phyloP scores from a whole-genome alignment of 2,888 invertebrate species.

The Melinaea menophilus region DNA sequence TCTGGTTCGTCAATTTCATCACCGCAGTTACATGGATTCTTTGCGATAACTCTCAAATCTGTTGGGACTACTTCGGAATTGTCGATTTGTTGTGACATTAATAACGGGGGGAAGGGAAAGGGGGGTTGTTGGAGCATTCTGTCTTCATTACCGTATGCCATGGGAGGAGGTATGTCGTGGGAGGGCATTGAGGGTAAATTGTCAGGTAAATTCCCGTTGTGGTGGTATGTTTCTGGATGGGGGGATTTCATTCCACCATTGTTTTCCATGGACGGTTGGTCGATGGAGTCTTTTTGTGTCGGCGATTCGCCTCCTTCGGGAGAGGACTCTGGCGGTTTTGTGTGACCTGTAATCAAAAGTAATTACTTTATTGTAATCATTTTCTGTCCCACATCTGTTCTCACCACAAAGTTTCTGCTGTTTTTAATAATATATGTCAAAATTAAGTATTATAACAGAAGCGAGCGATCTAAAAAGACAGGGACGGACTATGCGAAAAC shows the following conservation, averaged over 20 bases:
- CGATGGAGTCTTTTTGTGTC: conserved; percentile 63
- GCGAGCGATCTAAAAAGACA: too few species aligned
- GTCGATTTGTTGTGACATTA: conserved; percentile 56
- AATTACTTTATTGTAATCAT: neutral
- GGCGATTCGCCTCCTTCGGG: conserved; percentile 67
- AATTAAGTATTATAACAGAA: too few species aligned
- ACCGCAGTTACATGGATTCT: conserved; percentile 55
- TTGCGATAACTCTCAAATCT: conserved; percentile 62
- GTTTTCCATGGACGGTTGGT: conserved; percentile 53
- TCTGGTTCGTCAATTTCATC: conserved; percentile 57
- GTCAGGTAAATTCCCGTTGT: conserved; percentile 51
- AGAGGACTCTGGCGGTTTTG: conserved; percentile 68
- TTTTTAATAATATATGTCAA: too few species aligned
- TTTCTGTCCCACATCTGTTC: neutral
- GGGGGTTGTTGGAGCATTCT: conserved; percentile 58
- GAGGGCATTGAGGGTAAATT: conserved; percentile 40
- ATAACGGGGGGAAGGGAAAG: conserved; percentile 58
- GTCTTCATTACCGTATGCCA: conserved; percentile 54
- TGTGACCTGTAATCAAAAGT: conserved; percentile 51
- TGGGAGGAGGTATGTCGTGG: conserved; percentile 56
- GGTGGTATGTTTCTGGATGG: conserved; percentile 59
- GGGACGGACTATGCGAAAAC: too few species aligned
- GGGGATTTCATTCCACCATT: conserved; percentile 55
- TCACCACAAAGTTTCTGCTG: too few species aligned
- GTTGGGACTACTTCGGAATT: conserved; percentile 62